A percentile compares a stretch with the other conserved stretches of the same genome.
Evolutionary conservation across 1,140 invertebrate species (phyloP).

Genomic region (Plodia interpunctella): DNA sequence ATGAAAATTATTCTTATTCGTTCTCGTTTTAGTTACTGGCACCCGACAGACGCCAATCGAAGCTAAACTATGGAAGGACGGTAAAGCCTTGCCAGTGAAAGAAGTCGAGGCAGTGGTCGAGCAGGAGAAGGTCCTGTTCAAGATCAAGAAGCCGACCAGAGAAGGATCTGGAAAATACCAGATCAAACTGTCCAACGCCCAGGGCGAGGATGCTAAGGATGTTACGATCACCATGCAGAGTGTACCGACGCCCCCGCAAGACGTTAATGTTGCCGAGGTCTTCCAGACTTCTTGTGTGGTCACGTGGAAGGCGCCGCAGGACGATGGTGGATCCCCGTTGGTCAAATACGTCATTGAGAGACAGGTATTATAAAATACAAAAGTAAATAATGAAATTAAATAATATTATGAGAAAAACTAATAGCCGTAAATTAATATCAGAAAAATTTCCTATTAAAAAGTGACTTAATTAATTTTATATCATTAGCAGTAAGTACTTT

Average conservation of each 20-base stretch:
- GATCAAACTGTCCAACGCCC: slow-evolving; percentile 90
- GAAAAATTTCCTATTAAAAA: no score
- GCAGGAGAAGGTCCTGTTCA: slow-evolving; percentile 93
- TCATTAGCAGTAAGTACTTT: no score
- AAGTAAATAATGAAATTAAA: no score
- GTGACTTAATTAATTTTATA: no score
- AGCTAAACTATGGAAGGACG: slow-evolving; percentile 92
- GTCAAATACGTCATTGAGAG: slow-evolving; percentile 96
- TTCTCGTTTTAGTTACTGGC: slow-evolving; percentile 89
- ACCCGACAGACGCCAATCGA: slow-evolving; percentile 91
- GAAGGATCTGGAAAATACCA: slow-evolving; percentile 90
- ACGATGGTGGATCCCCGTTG: slow-evolving; percentile 95
- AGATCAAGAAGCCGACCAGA: slow-evolving; percentile 91
- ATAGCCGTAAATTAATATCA: no score
- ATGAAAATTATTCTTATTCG: slow-evolving; percentile 20
- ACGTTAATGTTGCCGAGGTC: slow-evolving; percentile 94
- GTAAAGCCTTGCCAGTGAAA: slow-evolving; percentile 89
- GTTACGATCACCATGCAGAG: slow-evolving; percentile 91
- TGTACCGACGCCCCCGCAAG: slow-evolving; percentile 90
- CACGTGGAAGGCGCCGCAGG: slow-evolving; percentile 92
- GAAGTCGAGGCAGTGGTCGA: slow-evolving; percentile 92
- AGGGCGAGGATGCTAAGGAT: slow-evolving; percentile 91
- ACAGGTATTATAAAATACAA: no score
- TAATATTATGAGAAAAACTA: no score
- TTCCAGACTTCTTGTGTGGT: slow-evolving; percentile 95